Conservation (phyloP, 1,140 invertebrate genomes). For the Heliconius nattereri region DNA sequence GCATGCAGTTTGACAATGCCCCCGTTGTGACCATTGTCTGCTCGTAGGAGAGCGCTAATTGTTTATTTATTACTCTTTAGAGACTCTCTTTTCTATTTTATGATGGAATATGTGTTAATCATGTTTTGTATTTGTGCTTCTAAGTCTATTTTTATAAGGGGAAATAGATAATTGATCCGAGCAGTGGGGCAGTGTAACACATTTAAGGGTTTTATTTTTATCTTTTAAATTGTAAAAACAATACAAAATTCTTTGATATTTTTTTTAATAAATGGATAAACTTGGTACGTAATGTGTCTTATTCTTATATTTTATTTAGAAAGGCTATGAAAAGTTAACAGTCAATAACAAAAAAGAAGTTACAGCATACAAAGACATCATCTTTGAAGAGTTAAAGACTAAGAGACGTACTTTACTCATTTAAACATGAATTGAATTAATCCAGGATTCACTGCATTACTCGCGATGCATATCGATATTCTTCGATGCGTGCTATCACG, state of each 20-base stretch:
- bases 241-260: no score
- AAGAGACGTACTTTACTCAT: neutral
- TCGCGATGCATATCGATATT: slow-evolving; percentile 11
- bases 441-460: neutral
- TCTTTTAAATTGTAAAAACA: no score
- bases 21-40: slow-evolving; percentile 18
- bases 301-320: no score
- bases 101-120: neutral
- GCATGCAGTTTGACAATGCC: slow-evolving; percentile 24
- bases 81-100: no score
- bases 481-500: slow-evolving; percentile 14
- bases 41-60: slow-evolving; percentile 9
- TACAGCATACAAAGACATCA: no score
- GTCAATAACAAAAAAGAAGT: no score
- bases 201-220: no score
- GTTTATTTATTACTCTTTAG: slow-evolving; percentile 17
- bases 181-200: no score
- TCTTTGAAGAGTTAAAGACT: neutral
- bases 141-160: neutral
- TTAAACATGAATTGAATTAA: neutral
- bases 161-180: no score
- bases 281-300: no score
- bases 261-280: no score
- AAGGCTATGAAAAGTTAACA: no score
- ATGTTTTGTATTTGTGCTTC: neutral